Evolutionary conservation across 2,888 invertebrate species (phyloP).

Genomic region (Harmothoe impar): DNA sequence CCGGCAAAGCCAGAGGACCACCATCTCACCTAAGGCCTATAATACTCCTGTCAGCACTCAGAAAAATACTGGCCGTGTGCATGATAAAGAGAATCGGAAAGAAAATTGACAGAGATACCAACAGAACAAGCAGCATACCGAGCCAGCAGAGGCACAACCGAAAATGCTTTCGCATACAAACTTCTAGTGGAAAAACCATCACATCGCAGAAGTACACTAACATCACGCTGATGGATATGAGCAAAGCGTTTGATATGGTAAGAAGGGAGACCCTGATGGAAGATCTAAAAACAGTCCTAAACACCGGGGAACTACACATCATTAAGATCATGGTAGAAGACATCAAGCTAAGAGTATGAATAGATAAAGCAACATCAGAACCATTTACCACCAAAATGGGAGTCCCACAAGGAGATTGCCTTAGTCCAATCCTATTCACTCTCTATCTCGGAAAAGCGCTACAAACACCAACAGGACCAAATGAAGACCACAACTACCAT

Average conservation of each 20-base stretch:
- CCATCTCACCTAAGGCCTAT: conserved; percentile 25
- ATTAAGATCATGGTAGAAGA: conserved; percentile 41
- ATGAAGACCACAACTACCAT: not conserved
- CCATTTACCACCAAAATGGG: conserved; percentile 60
- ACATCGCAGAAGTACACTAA: conserved; percentile 4
- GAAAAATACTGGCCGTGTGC: conserved; percentile 33
- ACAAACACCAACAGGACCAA: not conserved
- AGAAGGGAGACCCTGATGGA: not conserved
- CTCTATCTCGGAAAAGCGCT: conserved; percentile 64
- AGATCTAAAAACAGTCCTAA: conserved; percentile 47
- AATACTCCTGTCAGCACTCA: not conserved
- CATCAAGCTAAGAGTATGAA: not conserved
- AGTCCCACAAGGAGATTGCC: conserved; percentile 64
- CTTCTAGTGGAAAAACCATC: not conserved
- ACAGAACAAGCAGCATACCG: not conserved
- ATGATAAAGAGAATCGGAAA: not conserved
- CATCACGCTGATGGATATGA: conserved; percentile 35
- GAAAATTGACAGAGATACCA: not conserved
- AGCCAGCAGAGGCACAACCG: conserved; percentile 36
- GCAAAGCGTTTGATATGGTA: conserved; percentile 50
- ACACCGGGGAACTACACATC: conserved; percentile 17
- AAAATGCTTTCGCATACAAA: conserved; percentile 55
- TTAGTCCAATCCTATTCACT: conserved; percentile 64
- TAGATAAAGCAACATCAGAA: conserved; percentile 39
- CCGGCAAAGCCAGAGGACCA: conserved; percentile 57